Evolutionary conservation across 1,140 invertebrate species (phyloP).

Genomic region (Aleiodes sp.): DNA sequence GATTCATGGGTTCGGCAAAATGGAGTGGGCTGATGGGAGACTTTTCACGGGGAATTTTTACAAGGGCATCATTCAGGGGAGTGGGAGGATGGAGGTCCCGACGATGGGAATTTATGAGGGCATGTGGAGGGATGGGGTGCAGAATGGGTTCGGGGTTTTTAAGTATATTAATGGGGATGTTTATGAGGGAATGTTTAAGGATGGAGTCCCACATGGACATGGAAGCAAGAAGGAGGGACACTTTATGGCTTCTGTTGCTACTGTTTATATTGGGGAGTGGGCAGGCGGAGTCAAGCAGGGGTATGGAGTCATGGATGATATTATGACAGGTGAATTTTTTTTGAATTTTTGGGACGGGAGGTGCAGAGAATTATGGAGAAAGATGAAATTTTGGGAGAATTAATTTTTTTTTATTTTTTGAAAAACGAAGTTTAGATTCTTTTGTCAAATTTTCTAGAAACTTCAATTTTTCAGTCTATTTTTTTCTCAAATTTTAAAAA

Average conservation of each 20-base stretch:
- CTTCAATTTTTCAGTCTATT: too few species aligned
- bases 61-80: slow-evolving; percentile 79
- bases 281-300: slow-evolving; percentile 77
- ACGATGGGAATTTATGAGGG: slow-evolving; percentile 78
- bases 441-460: too few species aligned
- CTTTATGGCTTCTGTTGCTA: slow-evolving; percentile 77
- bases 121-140: slow-evolving; percentile 83
- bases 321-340: slow-evolving; percentile 75
- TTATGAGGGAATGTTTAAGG: slow-evolving; percentile 87
- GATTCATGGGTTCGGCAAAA: slow-evolving; percentile 82
- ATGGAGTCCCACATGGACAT: slow-evolving; percentile 84
- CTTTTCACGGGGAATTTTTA: slow-evolving; percentile 82
- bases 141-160: slow-evolving; percentile 82
- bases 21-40: slow-evolving; percentile 84
- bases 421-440: too few species aligned
- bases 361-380: too few species aligned
- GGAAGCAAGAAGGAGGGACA: slow-evolving; percentile 83
- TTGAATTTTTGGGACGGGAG: slow-evolving; percentile 23
- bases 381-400: too few species aligned
- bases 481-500: too few species aligned
- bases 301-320: slow-evolving; percentile 89
- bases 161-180: slow-evolving; percentile 77
- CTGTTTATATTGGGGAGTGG: slow-evolving; percentile 89
- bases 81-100: slow-evolving; percentile 75
- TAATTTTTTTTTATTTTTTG: too few species aligned